Evolutionary conservation across 2,113 vertebrate genomes (phyloP).

Genomic region (Bubalus kerabau): DNA sequence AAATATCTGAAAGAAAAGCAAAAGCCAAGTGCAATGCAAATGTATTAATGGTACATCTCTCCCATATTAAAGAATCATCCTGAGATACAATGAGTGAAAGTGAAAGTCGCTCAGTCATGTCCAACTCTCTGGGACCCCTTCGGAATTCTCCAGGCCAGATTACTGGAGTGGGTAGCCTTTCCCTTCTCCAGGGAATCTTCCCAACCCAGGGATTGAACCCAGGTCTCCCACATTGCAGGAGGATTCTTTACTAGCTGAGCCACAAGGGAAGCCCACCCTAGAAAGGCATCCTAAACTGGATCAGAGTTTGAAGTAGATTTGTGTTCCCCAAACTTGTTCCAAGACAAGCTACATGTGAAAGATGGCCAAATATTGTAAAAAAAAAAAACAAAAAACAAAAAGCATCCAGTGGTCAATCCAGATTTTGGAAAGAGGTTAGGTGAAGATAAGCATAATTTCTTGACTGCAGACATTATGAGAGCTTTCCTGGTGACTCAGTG

Average conservation of each 20-base stretch:
- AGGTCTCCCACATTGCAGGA: background rate
- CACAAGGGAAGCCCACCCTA: background rate
- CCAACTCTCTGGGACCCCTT: fast-evolving
- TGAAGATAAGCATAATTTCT: background rate
- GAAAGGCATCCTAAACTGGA: background rate
- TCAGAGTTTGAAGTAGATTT: background rate
- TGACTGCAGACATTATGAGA: background rate
- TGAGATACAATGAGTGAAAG: background rate
- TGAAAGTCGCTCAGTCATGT: background rate
- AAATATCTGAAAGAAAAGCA: background rate
- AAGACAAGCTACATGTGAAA: background rate
- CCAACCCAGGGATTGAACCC: background rate
- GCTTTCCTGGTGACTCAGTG: background rate
- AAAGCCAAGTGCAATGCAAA: background rate
- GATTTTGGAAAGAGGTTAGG: background rate
- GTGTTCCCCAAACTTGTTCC: background rate
- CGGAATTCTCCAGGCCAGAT: background rate
- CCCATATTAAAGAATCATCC: background rate
- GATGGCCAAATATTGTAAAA: background rate
- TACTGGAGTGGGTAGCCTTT: background rate
- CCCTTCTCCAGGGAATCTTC: background rate
- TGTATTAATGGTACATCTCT: background rate
- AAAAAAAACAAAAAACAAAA: background rate
- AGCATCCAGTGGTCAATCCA: background rate
- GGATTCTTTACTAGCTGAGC: background rate